Conservation (phyloP, 2,888 invertebrate species). For the Saturnia japonica region DNA sequence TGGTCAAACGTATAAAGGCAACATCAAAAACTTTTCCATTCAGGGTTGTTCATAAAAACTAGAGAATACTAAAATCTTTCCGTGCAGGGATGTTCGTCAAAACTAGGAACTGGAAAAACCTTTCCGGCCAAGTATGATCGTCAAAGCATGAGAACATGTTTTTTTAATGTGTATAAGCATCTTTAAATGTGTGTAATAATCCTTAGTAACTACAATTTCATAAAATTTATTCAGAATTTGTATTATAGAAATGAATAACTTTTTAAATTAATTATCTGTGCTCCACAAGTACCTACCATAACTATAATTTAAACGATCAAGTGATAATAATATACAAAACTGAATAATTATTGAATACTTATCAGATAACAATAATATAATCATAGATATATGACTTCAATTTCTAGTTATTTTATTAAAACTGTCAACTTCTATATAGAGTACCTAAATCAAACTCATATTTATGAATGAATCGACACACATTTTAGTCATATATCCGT, state of each 20-base stretch:
- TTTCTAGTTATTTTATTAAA: background rate
- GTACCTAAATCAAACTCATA: conserved; percentile 38
- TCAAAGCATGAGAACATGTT: too few species aligned
- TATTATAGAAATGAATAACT: background rate
- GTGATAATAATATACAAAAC: too few species aligned
- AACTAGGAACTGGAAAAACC: too few species aligned
- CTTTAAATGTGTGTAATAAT: background rate
- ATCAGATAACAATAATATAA: background rate
- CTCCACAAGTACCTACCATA: too few species aligned
- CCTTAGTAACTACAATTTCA: background rate
- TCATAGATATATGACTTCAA: background rate
- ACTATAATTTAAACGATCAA: too few species aligned
- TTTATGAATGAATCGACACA: conserved; percentile 68
- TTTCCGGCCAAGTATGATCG: too few species aligned
- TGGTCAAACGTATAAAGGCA: background rate
- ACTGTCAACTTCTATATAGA: background rate
- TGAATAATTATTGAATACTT: too few species aligned
- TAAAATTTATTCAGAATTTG: background rate
- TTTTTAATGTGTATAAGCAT: background rate
- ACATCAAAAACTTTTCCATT: too few species aligned
- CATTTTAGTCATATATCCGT: conserved; percentile 60
- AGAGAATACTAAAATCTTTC: too few species aligned
- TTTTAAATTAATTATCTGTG: background rate
- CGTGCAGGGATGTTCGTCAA: background rate
- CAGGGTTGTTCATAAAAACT: too few species aligned